These are phyloP conservation scores for Myopa tessellatipennis DNA, from an alignment of 2,888 invertebrate species.

Conservation along the genomic window DNA sequence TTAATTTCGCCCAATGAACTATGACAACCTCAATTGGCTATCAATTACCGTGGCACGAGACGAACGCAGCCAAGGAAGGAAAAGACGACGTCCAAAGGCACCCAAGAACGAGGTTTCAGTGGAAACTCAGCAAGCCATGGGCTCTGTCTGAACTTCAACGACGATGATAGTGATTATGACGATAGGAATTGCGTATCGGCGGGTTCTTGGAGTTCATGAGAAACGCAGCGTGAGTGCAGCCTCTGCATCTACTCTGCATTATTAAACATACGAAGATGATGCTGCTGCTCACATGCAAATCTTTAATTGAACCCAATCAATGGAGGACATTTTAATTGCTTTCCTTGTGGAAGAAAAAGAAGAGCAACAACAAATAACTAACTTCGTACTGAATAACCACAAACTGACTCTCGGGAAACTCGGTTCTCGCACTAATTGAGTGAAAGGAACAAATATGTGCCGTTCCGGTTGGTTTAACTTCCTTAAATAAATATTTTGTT, in stretches of 20 bases:
- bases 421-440: too few relatives aligned
- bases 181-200: background rate
- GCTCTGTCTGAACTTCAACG: constrained; percentile 6
- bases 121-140: background rate
- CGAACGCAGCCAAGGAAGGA: background rate
- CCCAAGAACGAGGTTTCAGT: background rate
- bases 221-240: background rate
- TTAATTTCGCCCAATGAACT: constrained; percentile 40
- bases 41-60: constrained; percentile 25
- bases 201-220: constrained; percentile 11
- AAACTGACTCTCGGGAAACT: too few relatives aligned
- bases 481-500: too few relatives aligned
- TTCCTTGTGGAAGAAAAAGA: background rate
- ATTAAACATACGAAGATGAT: constrained; percentile 2
- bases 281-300: constrained; percentile 11
- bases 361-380: too few relatives aligned
- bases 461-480: too few relatives aligned
- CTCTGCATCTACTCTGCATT: background rate
- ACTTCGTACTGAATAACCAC: too few relatives aligned
- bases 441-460: too few relatives aligned
- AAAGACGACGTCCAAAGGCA: background rate
- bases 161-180: background rate
- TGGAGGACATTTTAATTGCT: constrained; percentile 8
- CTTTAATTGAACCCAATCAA: constrained; percentile 31
- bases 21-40: constrained; percentile 38